A percentile compares a stretch with the other conserved stretches of the same genome.
These are phyloP conservation scores for Sula dactylatra DNA, from an alignment of 2,113 vertebrate species.

Conservation along the genomic window DNA sequence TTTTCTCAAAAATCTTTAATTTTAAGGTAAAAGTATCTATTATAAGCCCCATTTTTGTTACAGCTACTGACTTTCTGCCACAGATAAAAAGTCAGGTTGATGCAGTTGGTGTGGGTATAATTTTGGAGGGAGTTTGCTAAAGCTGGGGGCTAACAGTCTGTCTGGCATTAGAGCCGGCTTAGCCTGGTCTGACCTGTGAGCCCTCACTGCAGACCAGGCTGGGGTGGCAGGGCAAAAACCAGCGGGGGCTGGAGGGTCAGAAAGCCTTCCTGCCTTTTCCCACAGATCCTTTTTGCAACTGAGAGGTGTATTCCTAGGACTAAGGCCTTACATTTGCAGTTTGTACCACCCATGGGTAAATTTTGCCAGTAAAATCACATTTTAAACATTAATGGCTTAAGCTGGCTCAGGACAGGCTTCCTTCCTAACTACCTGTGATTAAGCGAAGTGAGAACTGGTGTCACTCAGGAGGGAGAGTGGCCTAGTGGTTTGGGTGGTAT, in stretches of 20 bases:
- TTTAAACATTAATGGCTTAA: not conserved
- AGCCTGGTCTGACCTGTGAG: not conserved
- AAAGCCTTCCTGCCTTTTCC: not conserved
- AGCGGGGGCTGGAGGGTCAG: not conserved
- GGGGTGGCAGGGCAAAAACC: not conserved
- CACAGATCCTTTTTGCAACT: not conserved
- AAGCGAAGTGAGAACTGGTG: not conserved
- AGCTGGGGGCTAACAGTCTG: fast-evolving
- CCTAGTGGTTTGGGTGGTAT: not conserved
- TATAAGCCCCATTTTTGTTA: not conserved
- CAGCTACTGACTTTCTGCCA: not conserved
- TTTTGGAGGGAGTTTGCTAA: not conserved
- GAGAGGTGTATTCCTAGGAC: not conserved
- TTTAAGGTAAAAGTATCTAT: not conserved
- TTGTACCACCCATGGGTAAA: fast-evolving
- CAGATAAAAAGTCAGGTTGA: not conserved
- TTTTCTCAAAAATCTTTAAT: not conserved
- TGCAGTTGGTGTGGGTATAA: not conserved
- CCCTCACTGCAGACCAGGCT: fast-evolving
- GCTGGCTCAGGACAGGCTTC: not conserved
- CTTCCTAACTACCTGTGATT: not conserved
- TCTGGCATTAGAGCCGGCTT: fast-evolving
- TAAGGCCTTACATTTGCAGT: not conserved
- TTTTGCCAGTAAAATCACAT: not conserved
- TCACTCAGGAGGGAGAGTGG: not conserved